Evolutionary conservation across 37 sponge, comb jelly and placozoan species (phyloP), one percentile per base, ranked within the genome.

Genomic region (Aphrocallistes beatrix): DNA sequence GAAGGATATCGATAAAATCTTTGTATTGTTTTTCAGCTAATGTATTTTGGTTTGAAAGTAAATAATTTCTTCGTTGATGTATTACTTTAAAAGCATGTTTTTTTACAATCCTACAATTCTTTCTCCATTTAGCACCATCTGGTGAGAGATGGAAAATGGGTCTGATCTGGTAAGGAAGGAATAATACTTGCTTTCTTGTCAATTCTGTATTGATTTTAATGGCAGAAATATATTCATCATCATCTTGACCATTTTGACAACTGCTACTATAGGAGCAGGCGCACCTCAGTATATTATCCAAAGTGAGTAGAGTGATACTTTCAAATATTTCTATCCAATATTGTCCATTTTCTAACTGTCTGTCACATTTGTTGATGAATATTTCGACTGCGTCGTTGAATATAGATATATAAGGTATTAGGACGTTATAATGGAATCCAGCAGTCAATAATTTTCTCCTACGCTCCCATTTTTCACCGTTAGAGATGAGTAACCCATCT

Each of bases 401-500:
- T 17, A 95, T 89, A 16, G 49, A 42, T 0, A 93, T 81, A 82
- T 95, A 95, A 0, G 86, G 87, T 51, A 88, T 93, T 0, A 95
- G 84, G n/a, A 95, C 83, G 6, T 85, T 89, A 84, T 51, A 91
- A 85, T 93, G 96, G 38, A 95, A 95, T 34, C 90, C 96, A 13
- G 93, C 89, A 0, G 93, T 95, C 0, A 95, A 81, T 9, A 95
- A 84, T 6, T 89, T 83, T 32, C 96, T 51, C 42, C 85, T 93
- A 30, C 90, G 47, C 23, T 23, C 32, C 96, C 96, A 95, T 49
- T 91, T 91, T 0, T 83, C 38, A 16, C 93, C 91, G 50, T 91
- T 90, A 0, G 89, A 48, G 30, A 95, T 69, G 81, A 93, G 82
- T 49, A 95, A 37, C 0, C 95, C 95, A 6, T 90, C 89, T 0